phyloP scores from a whole-genome alignment of 2,888 invertebrate genomes.

The Rhagonycha fulva region DNA sequence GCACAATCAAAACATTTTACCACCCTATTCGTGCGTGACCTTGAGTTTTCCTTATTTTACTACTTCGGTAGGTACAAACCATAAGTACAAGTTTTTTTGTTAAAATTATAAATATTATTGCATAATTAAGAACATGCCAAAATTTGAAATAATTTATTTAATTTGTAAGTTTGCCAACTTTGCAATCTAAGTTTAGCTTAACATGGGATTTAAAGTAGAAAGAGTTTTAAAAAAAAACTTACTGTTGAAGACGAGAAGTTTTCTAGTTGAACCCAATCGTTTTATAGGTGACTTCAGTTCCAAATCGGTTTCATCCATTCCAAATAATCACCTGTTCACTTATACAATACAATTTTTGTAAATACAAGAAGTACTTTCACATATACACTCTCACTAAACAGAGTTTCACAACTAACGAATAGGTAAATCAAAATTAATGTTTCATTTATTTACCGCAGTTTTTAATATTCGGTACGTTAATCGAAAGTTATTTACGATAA shows the following conservation, averaged over 20 bases:
- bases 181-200: not conserved
- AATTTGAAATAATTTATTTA: conserved; percentile 1
- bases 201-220: not conserved
- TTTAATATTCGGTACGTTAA: not conserved
- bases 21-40: not conserved
- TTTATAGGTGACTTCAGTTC: conserved; percentile 81
- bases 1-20: not conserved
- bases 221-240: conserved; percentile 53
- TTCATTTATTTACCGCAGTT: not conserved
- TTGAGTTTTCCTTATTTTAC: not conserved
- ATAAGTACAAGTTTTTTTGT: not conserved
- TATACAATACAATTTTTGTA: conserved; percentile 4
- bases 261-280: conserved; percentile 79
- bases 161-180: conserved; percentile 15
- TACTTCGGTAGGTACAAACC: not conserved
- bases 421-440: not conserved
- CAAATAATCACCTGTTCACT: conserved; percentile 29
- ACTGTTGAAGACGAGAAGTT: conserved; percentile 79
- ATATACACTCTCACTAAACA: conserved; percentile 24
- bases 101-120: conserved; percentile 7
- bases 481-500: not conserved
- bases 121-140: conserved; percentile 17
- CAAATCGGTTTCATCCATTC: conserved; percentile 75
- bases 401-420: not conserved
- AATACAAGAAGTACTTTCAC: conserved; percentile 40